Evolutionary conservation across 2,797 vertebrate genomes (phyloP), one percentile per base, ranked within the genome.

Genomic region (Bradypodion pumilum): DNA sequence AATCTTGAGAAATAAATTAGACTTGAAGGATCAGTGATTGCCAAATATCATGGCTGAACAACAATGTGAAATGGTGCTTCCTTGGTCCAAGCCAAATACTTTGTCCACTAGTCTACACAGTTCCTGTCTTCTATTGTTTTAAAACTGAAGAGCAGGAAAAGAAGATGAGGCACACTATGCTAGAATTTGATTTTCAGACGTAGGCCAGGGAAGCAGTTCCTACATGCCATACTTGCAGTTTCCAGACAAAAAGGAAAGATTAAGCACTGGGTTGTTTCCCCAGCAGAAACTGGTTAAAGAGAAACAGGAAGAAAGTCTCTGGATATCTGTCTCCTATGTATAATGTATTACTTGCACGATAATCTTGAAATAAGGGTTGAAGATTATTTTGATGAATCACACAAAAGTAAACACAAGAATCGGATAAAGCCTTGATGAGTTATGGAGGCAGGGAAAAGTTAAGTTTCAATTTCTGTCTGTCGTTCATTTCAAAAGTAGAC

Each of bases 171-270:
- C 60, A 10, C 65, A 44, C 90, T 85, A 42, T 65, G 78, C 81
- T 65, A 52, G 32, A 65, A 90, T 87, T 94, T 91, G 59, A 78
- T 70, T 90, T 94, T 91, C 89, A 75, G 70, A 86, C 74, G 74
- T 7, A 84, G 21, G 35, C 27, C 56, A 81, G n/a, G 25, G 59
- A 62, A 81, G 40, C 42, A 6, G 16, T 69, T 23, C 46, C 2
- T n/a, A 23, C 21, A 35, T n/a, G 44, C 29, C 62, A 12, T 16
- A 76, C 27, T 32, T 46, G 21, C 29, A 59, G 56, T 62, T 62
- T 80, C 60, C 63, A 37, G 12, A 85, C 15, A 46, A 69, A 66
- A 69, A 74, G 44, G 60, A 25, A 63, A 72, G 56, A 25, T 12
- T 52, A 16, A 72, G 81, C 27, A 35, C 3, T 49, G 29, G 59